Evolutionary conservation across 2,888 invertebrate genomes (phyloP), one percentile per base, ranked within the genome.

Genomic region (Hemaris fuciformis): DNA sequence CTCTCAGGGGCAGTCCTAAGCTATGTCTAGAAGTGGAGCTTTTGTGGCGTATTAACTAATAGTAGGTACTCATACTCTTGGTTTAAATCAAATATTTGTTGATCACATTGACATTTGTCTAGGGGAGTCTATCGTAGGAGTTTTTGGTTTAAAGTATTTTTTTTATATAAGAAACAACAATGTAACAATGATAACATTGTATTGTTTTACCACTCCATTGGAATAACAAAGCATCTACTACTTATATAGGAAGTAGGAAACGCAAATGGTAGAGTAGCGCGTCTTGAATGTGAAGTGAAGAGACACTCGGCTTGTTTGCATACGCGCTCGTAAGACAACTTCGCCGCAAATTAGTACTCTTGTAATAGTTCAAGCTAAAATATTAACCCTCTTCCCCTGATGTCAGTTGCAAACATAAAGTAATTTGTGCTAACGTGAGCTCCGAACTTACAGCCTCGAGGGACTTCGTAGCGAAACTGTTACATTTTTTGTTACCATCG

Each of bases 271-370:
- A 53, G 53, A 53, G 53, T 53, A 73, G 70, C 73, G 72, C 72
- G 71, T 71, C 74, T 75, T 72, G 69, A 75, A 73, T 68, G 70
- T 72, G 71, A 74, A 76, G 75, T 73, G 74, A 78, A 79, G 79
- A 78, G 81, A 71, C 80, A 77, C 80, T 84, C 66, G 74, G 73
- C 76, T 79, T 81, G 77, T 85, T 83, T 77, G 79, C 77, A 76
- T 77, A 76, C 69, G 64, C 63, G 63, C 79, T 74, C 67, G 53
- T 64, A 64, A 69, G 67, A 71, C 64, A 75, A 71, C 69, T 70
- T 71, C 69, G 66, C 68, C 65, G 63, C 72, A 73, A 76, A 76
- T 77, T 76, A 75, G 71, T 73, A 69, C 69, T 75, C 70, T 72
- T 70, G 67, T 70, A 66, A 68, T 64, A 68, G 65, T 64, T 48